Conservation (phyloP, 2,888 invertebrate genomes). For the Caenorhabditis sp. region DNA sequence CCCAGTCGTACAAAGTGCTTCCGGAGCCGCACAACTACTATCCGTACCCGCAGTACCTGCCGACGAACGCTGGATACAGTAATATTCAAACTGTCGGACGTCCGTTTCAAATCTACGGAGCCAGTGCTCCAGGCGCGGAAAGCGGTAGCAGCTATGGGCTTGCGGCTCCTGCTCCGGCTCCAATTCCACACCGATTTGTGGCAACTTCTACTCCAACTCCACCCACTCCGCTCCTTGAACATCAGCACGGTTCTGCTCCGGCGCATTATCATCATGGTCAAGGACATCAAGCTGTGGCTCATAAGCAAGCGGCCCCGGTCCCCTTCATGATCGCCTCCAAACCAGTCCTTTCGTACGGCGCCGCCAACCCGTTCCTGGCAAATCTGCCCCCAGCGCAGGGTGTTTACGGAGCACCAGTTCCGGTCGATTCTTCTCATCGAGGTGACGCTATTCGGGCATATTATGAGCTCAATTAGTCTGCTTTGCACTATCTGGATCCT, state of each 20-base stretch:
- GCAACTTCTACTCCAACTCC: conserved; percentile 15
- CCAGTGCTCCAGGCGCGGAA: not conserved
- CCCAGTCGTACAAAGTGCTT: conserved; percentile 38
- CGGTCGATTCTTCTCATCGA: conserved; percentile 22
- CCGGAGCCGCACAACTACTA: conserved; percentile 32
- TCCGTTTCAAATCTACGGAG: conserved; percentile 43
- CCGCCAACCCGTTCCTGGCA: conserved; percentile 45
- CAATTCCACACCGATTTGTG: no score
- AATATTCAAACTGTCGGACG: conserved; percentile 34
- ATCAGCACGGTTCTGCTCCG: conserved; percentile 11
- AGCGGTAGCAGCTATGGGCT: not conserved
- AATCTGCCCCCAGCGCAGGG: conserved; percentile 43
- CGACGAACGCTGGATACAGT: conserved; percentile 32
- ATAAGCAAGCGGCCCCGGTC: conserved; percentile 11
- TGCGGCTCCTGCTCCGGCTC: not conserved
- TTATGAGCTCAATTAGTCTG: conserved; percentile 28
- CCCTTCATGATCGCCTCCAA: conserved; percentile 18
- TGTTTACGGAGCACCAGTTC: conserved; percentile 26
- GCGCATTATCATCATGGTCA: no score
- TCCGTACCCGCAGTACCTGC: conserved; percentile 39
- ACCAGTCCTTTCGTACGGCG: conserved; percentile 41
- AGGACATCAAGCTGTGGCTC: conserved; percentile 11
- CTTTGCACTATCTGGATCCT: no score
- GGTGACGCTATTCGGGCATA: conserved; percentile 39
- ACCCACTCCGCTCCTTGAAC: conserved; percentile 23